Evolutionary conservation across 2,797 vertebrate species (phyloP).

Genomic region (Sebastiscus tertius): DNA sequence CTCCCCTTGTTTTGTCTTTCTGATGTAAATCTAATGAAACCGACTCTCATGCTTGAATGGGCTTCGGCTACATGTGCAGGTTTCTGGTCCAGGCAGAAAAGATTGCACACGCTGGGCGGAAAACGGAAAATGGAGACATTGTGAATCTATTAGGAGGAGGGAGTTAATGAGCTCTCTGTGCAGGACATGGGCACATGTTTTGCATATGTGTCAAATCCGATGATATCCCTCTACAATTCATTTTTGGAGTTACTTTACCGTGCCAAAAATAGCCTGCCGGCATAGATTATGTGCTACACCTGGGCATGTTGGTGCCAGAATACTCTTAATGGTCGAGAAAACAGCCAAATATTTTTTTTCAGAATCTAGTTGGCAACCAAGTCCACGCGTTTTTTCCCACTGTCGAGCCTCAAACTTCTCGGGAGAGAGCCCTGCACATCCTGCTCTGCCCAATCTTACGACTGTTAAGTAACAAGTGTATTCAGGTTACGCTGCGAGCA

Average conservation of each 20-base stretch:
- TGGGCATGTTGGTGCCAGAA: slow-evolving; percentile 11
- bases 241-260: slow-evolving; percentile 21
- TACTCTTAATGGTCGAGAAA: slow-evolving; percentile 15
- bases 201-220: slow-evolving; percentile 54
- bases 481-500: slow-evolving; percentile 33
- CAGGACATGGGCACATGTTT: slow-evolving; percentile 45
- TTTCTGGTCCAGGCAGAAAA: slow-evolving; percentile 47
- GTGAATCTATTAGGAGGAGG: slow-evolving; percentile 50
- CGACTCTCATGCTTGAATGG: slow-evolving; percentile 37
- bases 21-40: slow-evolving; percentile 69
- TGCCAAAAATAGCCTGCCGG: slow-evolving; percentile 51
- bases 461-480: slow-evolving; percentile 30
- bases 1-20: slow-evolving; percentile 41
- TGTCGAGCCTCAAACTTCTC: slow-evolving; percentile 13
- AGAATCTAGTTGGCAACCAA: neutral
- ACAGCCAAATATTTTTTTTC: slow-evolving; percentile 27
- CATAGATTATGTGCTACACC: slow-evolving; percentile 33
- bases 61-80: slow-evolving; percentile 31
- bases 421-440: slow-evolving; percentile 15
- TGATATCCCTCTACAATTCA: slow-evolving; percentile 30
- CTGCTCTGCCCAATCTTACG: slow-evolving; percentile 18
- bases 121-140: slow-evolving; percentile 41
- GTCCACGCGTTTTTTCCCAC: slow-evolving; percentile 18
- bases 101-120: slow-evolving; percentile 25
- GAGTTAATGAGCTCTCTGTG: slow-evolving; percentile 58